Evolutionary conservation across 1,140 invertebrate species (phyloP).

Genomic region (Aplysia californica): DNA sequence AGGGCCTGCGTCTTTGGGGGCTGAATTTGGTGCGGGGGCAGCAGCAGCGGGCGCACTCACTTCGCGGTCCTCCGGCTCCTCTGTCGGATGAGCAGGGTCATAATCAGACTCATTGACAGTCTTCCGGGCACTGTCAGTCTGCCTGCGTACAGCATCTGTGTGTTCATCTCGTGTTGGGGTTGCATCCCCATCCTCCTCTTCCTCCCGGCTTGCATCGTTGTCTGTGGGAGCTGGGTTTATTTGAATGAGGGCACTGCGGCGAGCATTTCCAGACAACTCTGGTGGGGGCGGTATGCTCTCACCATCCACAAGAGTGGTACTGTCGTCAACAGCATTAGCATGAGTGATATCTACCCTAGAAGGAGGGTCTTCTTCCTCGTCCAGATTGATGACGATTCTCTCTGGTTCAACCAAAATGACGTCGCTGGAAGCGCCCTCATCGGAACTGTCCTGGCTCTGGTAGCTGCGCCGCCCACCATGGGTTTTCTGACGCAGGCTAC

Average conservation of each 20-base stretch:
- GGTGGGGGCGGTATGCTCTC: constrained; percentile 21
- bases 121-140: not conserved
- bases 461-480: not conserved
- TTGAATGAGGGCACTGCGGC: constrained; percentile 22
- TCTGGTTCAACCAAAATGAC: constrained; percentile 27
- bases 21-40: not conserved
- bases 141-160: not conserved
- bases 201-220: not conserved
- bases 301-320: constrained; percentile 24
- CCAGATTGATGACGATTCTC: constrained; percentile 26
- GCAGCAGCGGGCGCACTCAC: not conserved
- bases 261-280: not conserved
- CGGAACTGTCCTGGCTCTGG: not conserved
- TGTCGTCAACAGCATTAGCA: constrained; percentile 21
- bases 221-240: constrained; percentile 6
- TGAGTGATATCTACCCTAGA: constrained; percentile 28
- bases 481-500: not conserved
- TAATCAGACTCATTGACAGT: constrained; percentile 11
- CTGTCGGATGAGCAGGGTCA: constrained; percentile 29
- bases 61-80: constrained; percentile 17
- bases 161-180: constrained; percentile 27
- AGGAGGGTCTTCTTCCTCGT: constrained; percentile 29
- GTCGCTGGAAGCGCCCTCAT: constrained; percentile 25
- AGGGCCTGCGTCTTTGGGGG: constrained; percentile 1
- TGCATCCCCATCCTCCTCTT: constrained; percentile 23